Conservation (phyloP, 1,140 invertebrate genomes). For the Solenopsis invicta region DNA sequence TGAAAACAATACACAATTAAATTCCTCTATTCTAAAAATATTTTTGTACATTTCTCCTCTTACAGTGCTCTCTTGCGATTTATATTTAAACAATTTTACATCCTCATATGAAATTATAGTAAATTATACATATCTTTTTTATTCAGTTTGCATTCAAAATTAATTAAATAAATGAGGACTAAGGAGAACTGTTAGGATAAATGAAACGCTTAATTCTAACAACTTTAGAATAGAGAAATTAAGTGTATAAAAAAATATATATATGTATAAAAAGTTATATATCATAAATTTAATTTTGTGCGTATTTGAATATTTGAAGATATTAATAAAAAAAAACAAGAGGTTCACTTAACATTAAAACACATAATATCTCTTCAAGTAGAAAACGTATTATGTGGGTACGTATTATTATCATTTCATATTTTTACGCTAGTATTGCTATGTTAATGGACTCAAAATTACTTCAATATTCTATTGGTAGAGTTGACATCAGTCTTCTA, state of each 20-base stretch:
- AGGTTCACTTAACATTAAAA: background rate
- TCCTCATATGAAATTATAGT: background rate
- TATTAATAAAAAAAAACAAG: slow-evolving; percentile 21
- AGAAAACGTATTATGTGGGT: background rate
- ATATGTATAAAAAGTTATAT: slow-evolving; percentile 29
- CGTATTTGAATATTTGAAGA: slow-evolving; percentile 43
- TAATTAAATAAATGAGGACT: background rate
- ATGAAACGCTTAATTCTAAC: background rate
- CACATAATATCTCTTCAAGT: slow-evolving; percentile 32
- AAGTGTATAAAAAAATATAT: slow-evolving; percentile 19
- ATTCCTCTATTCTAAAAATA: slow-evolving; percentile 1
- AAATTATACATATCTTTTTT: background rate
- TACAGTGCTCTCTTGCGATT: background rate
- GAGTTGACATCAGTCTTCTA: slow-evolving; percentile 28
- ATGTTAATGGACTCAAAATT: slow-evolving; percentile 24
- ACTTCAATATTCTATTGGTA: slow-evolving; percentile 37
- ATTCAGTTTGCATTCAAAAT: background rate
- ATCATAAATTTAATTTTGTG: slow-evolving; percentile 38
- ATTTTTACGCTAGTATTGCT: slow-evolving; percentile 56
- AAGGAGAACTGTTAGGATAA: background rate
- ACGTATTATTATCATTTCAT: slow-evolving; percentile 18
- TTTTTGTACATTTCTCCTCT: background rate
- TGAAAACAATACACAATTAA: slow-evolving; percentile 14
- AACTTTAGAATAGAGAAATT: slow-evolving; percentile 21
- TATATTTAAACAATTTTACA: background rate